Evolutionary conservation across 2,888 invertebrate species (phyloP), one percentile per base, ranked within the genome.

Genomic region (Amblyteles armatorius): DNA sequence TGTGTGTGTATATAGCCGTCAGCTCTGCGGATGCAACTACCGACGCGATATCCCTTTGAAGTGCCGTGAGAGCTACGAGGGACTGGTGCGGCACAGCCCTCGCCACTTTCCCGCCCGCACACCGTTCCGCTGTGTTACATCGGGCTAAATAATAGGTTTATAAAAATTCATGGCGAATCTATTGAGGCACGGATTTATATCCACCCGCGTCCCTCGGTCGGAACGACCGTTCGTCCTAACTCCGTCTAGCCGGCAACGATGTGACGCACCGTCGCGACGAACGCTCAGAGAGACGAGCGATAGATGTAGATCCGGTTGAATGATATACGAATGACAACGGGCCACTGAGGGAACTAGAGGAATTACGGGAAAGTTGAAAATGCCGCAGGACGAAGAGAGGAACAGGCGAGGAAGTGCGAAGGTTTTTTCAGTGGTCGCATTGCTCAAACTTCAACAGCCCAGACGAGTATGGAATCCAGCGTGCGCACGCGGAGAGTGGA

Each of bases 71-170:
- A 77, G 79, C 69, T 29, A 57, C 69, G 74, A 79, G 74, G 74
- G 67, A n/a, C 55, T 72, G 71, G 71, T 71, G 48, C 40, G 48
- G 55, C 68, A n/a, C 63, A 74, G 44, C 79, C 68, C 44, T 76
- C 50, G 63, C 55, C 52, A 44, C 55, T 33, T 33, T 50, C 74
- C 40, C 74, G 67, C 22, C 60, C 65, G 44, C 73, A 76, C 78
- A 77, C 80, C 82, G 65, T 29, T 69, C 79, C 84, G 89, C 91
- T 92, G 91, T 89, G 91, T 93, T 92, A 93, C 93, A 93, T 90
- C 89, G 88, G 88, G 87, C 88, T 90, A 90, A 91, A 92, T 93
- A 92, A 93, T 92, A 91, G 91, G 90, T 93, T 93, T 93, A 92
- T 92, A 92, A 93, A 93, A 93, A 92, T 91, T 91, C 91, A 91